A percentile compares a stretch with the other conserved stretches of the same genome.
Conservation (phyloP, 2,888 invertebrate species). For the Halictus quadricinctus region DNA sequence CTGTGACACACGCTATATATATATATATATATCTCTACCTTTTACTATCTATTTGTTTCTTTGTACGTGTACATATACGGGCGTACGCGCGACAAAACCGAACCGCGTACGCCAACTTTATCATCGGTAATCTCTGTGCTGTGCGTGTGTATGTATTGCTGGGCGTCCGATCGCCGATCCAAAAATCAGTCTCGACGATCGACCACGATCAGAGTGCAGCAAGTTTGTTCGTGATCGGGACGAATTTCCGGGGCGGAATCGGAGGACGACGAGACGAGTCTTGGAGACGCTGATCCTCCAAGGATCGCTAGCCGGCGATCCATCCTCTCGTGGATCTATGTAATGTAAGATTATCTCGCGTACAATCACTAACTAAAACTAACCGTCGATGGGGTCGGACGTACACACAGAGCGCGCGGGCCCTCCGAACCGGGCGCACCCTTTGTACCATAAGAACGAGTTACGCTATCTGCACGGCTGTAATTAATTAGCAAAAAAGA, state of each 20-base stretch:
- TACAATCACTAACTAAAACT: conserved; percentile 5
- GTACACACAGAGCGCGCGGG: conserved; percentile 31
- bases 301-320: conserved; percentile 36
- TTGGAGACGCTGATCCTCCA: neutral
- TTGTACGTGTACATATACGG: conserved; percentile 55
- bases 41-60: conserved; percentile 56
- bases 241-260: neutral
- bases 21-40: conserved; percentile 29
- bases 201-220: neutral
- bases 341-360: conserved; percentile 41
- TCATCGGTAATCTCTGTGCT: conserved; percentile 14
- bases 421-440: conserved; percentile 10
- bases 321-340: conserved; percentile 32
- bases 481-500: conserved; percentile 66
- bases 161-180: conserved; percentile 48
- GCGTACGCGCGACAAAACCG: conserved; percentile 22
- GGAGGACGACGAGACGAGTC: neutral
- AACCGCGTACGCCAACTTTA: conserved; percentile 47
- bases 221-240: neutral
- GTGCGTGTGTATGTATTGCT: conserved; percentile 42
- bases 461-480: conserved; percentile 24
- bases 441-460: conserved; percentile 52
- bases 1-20: conserved; percentile 38
- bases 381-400: conserved; percentile 12
- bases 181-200: neutral